These are phyloP conservation scores for Ranitomeya variabilis DNA, from an alignment of 2,113 vertebrate species.

Conservation along the genomic window DNA sequence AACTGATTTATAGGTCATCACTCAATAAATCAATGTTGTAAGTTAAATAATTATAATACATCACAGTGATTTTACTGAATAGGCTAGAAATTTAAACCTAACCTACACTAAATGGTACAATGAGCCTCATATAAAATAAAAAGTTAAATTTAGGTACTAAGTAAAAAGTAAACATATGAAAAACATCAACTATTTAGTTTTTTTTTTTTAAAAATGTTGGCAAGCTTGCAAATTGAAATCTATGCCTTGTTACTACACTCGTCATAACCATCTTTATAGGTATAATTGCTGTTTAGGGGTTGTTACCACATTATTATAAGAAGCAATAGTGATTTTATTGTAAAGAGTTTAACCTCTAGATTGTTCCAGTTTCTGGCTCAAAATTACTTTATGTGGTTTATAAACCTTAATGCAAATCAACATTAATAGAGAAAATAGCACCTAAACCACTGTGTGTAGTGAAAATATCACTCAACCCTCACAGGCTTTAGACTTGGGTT, in stretches of 20 bases:
- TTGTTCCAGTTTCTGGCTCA: background rate
- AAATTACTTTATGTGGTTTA: too few species aligned
- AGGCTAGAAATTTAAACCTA: slow-evolving; percentile 7
- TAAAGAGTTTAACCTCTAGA: background rate
- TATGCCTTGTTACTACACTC: background rate
- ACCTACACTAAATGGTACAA: slow-evolving; percentile 4
- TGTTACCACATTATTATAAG: background rate
- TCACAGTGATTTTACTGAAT: slow-evolving; percentile 27
- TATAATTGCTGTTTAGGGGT: background rate
- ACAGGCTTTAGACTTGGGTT: too few species aligned
- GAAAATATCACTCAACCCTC: too few species aligned
- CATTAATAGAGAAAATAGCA: background rate
- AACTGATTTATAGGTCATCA: slow-evolving; percentile 54
- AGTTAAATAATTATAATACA: slow-evolving; percentile 46
- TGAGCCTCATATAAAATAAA: background rate
- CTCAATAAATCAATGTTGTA: slow-evolving; percentile 46
- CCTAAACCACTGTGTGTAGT: background rate
- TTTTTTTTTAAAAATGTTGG: background rate
- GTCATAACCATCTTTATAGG: background rate
- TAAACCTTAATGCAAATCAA: background rate
- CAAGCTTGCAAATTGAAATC: background rate
- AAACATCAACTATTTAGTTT: background rate
- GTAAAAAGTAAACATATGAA: background rate
- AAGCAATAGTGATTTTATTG: background rate
- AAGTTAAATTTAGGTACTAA: background rate